Conservation (phyloP, 64 coral and sea anemone genomes). For the Anthopleura sola region DNA sequence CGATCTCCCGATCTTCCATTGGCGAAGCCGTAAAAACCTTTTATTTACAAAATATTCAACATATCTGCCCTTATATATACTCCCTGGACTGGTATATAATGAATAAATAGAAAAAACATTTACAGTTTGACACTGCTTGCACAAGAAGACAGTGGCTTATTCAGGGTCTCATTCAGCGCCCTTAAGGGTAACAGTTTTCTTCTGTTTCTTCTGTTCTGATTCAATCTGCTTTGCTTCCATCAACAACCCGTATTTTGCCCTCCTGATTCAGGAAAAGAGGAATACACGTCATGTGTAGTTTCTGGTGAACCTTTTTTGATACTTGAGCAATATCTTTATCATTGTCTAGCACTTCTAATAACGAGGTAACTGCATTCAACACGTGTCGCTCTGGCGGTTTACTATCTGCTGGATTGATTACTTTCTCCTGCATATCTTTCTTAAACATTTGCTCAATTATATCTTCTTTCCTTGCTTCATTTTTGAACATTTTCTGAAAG, state of each 20-base stretch:
- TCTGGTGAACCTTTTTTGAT: constrained; percentile 81
- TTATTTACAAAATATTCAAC: constrained; percentile 3
- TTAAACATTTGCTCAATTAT: constrained; percentile 66
- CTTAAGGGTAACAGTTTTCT: no score
- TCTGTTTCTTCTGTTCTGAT: neutral
- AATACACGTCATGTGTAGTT: constrained; percentile 82
- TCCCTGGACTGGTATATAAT: no score
- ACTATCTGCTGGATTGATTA: constrained; percentile 9
- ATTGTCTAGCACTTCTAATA: constrained; percentile 43
- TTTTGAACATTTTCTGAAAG: constrained; percentile 39
- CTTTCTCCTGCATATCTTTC: constrained; percentile 49
- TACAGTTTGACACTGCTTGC: no score
- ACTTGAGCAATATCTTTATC: constrained; percentile 61
- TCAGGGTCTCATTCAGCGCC: neutral
- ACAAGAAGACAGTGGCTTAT: neutral
- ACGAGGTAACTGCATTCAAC: constrained; percentile 77
- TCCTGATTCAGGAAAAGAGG: constrained; percentile 72
- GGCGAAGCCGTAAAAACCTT: neutral
- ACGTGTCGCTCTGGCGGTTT: constrained; percentile 69
- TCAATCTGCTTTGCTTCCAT: constrained; percentile 60
- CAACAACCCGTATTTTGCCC: constrained; percentile 78
- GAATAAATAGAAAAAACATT: no score
- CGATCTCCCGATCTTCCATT: no score
- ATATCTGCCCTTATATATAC: no score
- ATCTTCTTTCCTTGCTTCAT: constrained; percentile 26